These are phyloP conservation scores for Hemaris fuciformis DNA, from an alignment of 2,888 invertebrate genomes.

Conservation along the genomic window DNA sequence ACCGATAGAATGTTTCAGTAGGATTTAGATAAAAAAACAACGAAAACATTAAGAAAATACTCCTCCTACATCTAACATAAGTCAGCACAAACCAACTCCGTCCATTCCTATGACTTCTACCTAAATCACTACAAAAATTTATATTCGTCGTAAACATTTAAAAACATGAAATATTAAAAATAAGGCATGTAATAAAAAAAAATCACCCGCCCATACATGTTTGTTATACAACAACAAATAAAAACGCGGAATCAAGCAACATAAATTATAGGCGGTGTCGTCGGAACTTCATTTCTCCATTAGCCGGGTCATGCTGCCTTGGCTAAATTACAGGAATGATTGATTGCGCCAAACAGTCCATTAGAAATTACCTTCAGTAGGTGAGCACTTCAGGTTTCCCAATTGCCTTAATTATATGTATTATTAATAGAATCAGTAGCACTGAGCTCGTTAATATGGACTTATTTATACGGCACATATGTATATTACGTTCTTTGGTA, in stretches of 20 bases:
- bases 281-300: constrained; percentile 50
- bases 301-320: constrained; percentile 46
- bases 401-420: constrained; percentile 1
- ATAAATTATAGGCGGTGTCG: constrained; percentile 39
- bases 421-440: neutral
- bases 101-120: too few species aligned
- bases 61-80: too few species aligned
- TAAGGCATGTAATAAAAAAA: neutral
- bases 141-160: too few species aligned
- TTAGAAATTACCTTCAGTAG: constrained; percentile 37
- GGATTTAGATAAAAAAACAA: too few species aligned
- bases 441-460: neutral
- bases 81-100: too few species aligned
- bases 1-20: too few species aligned
- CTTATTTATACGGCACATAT: neutral
- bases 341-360: constrained; percentile 40
- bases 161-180: too few species aligned
- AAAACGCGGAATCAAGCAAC: constrained; percentile 20
- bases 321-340: constrained; percentile 49
- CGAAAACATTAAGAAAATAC: too few species aligned
- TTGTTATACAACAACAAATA: neutral
- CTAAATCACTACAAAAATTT: too few species aligned
- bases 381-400: constrained; percentile 21
- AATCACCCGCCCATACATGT: neutral
- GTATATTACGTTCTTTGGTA: too few species aligned